Evolutionary conservation across 2,888 invertebrate genomes (phyloP).

Genomic region (Craniophora ligustri): DNA sequence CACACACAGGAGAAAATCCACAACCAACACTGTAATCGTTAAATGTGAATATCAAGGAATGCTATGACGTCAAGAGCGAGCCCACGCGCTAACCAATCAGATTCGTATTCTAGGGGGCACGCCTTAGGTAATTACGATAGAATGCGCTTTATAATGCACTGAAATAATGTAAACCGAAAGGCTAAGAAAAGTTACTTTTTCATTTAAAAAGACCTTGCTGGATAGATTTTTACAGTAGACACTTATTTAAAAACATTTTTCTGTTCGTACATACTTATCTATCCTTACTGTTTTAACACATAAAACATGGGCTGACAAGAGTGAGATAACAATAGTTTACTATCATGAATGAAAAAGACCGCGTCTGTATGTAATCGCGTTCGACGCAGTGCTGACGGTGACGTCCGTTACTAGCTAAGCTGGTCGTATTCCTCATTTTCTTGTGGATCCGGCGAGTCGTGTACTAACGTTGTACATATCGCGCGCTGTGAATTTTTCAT

Average conservation of each 20-base stretch:
- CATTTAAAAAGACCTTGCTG: constrained; percentile 6
- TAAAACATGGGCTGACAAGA: constrained; percentile 57
- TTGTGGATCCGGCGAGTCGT: constrained; percentile 81
- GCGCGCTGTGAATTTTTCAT: constrained; percentile 64
- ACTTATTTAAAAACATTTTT: constrained; percentile 7
- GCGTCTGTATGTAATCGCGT: constrained; percentile 70
- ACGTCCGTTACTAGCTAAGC: constrained; percentile 54
- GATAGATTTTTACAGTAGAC: neutral
- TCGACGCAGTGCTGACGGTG: constrained; percentile 65
- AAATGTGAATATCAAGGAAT: constrained; percentile 82
- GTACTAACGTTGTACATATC: constrained; percentile 58
- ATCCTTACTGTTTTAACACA: constrained; percentile 58
- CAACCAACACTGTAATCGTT: constrained; percentile 70
- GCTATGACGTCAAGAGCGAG: constrained; percentile 86
- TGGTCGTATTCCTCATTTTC: constrained; percentile 78
- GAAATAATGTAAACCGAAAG: constrained; percentile 9
- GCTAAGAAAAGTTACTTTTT: constrained; percentile 4
- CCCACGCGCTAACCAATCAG: constrained; percentile 86
- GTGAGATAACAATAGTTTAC: constrained; percentile 76
- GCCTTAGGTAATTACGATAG: constrained; percentile 82
- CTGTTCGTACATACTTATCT: constrained; percentile 29
- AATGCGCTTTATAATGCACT: constrained; percentile 21
- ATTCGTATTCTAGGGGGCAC: constrained; percentile 88
- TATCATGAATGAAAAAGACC: constrained; percentile 84
- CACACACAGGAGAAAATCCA: constrained; percentile 48